Evolutionary conservation across 2,797 vertebrate species (phyloP), one percentile per base, ranked within the genome.

Genomic region (Tadarida brasiliensis): DNA sequence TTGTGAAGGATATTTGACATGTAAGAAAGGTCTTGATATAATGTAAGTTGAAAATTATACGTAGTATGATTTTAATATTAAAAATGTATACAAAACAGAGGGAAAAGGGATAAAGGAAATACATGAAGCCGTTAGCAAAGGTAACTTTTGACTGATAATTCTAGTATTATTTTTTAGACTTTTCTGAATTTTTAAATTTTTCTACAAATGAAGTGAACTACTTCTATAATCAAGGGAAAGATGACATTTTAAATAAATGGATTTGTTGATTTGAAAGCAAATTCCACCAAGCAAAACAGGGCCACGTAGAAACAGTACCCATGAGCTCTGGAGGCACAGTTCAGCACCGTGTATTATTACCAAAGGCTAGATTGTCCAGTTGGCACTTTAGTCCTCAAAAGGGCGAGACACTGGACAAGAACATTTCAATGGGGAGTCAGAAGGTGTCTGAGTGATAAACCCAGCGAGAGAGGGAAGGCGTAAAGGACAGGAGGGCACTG

Each of bases 191-290:
- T 80, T 94, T 51, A 33, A 87, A 49, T 14, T 87, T 90, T 94
- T 94, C 61, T 47, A 39, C 44, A 76, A 81, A 80, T 83, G 30
- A 95, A 56, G 12, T 86, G 9, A 76, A 76, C 10, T 84, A 35
- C 7, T 85, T 95, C 82, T 56, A 67, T 78, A 80, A 59, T 63
- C 8, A 51, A 28, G 44, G 20, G 17, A 57, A 96, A 70, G 44
- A 91, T 57, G 54, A 57, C 26, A 87, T 90, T 97, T 92, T 35
- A 87, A 81, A 65, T 77, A 90, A 90, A 76, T 12, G 16, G 8
- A 70, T 33, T 77, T 90, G 26, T 73, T 59, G 16, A 39, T 33
- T 24, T 78, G n/a, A 70, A 95, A 93, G 49, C 17, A 94, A 87
- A 90, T 68, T 74, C 67, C 12, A 30, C 33, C 78, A 83, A 17